These are phyloP conservation scores for Phyllostomus discolor DNA, from an alignment of 2,113 vertebrate species.

Conservation along the genomic window DNA sequence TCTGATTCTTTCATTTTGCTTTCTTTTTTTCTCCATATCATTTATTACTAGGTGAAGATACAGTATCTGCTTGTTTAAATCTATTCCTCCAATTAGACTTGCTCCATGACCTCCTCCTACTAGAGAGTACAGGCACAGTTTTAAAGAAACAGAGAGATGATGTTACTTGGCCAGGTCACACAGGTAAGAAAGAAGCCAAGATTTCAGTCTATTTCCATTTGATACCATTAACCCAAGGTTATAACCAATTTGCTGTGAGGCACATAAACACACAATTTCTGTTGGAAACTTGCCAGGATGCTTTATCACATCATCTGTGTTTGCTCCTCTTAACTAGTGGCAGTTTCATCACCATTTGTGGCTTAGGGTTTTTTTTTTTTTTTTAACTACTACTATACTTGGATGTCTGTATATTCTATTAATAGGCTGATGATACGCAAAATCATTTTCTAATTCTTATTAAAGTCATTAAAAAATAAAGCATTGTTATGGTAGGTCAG, in stretches of 20 bases:
- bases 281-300: background rate
- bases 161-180: background rate
- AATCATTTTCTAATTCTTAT: background rate
- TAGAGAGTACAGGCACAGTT: background rate
- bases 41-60: background rate
- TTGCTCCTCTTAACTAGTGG: background rate
- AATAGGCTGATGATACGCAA: background rate
- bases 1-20: background rate
- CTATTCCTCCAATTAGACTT: background rate
- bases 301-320: background rate
- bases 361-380: background rate
- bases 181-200: background rate
- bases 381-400: background rate
- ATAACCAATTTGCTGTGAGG: background rate
- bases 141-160: background rate
- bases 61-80: background rate
- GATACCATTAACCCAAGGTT: background rate
- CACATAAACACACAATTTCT: background rate
- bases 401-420: background rate
- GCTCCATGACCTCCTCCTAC: background rate
- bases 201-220: background rate
- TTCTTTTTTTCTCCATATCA: background rate
- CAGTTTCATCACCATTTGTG: background rate
- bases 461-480: background rate
- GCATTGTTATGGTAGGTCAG: background rate